Evolutionary conservation across 2,888 invertebrate genomes (phyloP).

Genomic region (Hetaerina titia): DNA sequence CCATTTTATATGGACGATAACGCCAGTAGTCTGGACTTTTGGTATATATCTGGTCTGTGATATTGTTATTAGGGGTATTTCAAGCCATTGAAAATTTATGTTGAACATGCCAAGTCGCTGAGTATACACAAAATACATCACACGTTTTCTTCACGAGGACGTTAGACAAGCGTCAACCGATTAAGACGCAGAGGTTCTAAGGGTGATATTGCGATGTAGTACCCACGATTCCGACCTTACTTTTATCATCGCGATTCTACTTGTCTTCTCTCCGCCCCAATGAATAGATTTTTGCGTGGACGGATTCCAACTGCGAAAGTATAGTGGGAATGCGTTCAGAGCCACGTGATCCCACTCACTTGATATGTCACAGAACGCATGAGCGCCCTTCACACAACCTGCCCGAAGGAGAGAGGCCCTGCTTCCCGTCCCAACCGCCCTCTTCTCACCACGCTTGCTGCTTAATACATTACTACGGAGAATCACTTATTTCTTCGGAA

Average conservation of each 20-base stretch:
- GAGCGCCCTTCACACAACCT: background rate
- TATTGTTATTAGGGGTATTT: too few species aligned
- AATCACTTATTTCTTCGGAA: background rate
- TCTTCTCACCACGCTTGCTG: background rate
- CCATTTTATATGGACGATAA: too few species aligned
- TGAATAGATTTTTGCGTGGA: background rate
- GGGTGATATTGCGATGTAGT: background rate
- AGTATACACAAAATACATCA: too few species aligned
- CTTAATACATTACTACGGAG: background rate
- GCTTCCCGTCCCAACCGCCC: background rate
- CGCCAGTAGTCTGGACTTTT: too few species aligned
- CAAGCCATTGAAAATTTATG: too few species aligned
- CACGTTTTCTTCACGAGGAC: too few species aligned
- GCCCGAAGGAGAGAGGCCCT: background rate
- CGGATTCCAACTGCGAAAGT: background rate
- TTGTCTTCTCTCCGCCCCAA: background rate
- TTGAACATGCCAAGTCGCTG: too few species aligned
- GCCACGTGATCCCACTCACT: background rate
- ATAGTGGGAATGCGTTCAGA: background rate
- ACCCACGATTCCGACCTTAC: background rate
- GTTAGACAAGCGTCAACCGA: background rate
- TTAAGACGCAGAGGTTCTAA: background rate
- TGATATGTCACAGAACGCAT: background rate
- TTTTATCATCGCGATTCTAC: background rate
- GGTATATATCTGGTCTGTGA: too few species aligned